Conservation (phyloP, 1,140 invertebrate species). For the Panonychus citri region DNA sequence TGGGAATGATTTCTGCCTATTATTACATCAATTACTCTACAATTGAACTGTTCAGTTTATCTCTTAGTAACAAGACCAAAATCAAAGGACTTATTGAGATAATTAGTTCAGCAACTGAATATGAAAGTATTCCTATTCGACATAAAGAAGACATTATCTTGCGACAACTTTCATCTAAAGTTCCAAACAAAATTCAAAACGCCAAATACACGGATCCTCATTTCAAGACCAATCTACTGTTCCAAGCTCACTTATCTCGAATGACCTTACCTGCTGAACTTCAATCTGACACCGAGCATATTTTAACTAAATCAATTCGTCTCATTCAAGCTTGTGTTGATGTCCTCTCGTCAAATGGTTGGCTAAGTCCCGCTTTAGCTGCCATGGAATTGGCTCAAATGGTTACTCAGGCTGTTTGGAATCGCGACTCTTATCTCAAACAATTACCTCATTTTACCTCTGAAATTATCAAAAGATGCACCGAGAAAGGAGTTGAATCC, state of each 20-base stretch:
- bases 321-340: conserved; percentile 97
- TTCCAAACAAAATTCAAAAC: conserved; percentile 7
- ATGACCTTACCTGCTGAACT: conserved; percentile 82
- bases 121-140: conserved; percentile 73
- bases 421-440: conserved; percentile 87
- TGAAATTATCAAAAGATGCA: conserved; percentile 73
- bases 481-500: conserved; percentile 72
- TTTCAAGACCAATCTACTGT: conserved; percentile 79
- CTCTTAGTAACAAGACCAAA: conserved; percentile 90
- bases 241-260: conserved; percentile 86
- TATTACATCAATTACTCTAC: conserved; percentile 99
- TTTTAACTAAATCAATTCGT: conserved; percentile 49
- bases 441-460: conserved; percentile 83
- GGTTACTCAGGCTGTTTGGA: conserved; percentile 99
- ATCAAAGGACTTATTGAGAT: conserved; percentile 90
- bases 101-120: conserved; percentile 89
- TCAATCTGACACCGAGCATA: conserved; percentile 81
- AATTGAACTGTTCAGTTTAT: conserved; percentile 94
- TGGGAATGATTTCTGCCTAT: conserved; percentile 99
- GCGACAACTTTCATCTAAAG: conserved; percentile 22
- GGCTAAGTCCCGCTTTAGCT: conserved; percentile 90
- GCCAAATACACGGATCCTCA: conserved; percentile 71
- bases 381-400: conserved; percentile 99
- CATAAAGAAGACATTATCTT: conserved; percentile 83
- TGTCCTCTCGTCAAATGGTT: conserved; percentile 89